Evolutionary conservation across 2,113 vertebrate species (phyloP).

Genomic region (Meleagris gallopavo): DNA sequence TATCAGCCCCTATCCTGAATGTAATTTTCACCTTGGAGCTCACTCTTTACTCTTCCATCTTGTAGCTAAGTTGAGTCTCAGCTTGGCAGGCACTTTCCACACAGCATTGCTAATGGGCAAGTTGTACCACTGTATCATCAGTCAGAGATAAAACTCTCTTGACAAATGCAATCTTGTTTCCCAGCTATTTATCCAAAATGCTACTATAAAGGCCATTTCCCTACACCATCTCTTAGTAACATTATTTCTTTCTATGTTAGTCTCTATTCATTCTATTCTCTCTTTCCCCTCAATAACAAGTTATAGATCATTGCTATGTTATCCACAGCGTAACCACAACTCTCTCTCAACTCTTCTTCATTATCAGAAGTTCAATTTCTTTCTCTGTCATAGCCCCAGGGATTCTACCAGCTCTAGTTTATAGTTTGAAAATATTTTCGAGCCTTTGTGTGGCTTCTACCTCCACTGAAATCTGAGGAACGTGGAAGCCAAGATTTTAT

Average conservation of each 20-base stretch:
- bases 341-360: constrained; percentile 15
- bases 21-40: background rate
- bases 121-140: background rate
- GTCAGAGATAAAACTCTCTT: constrained; percentile 49
- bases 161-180: constrained; percentile 39
- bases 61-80: background rate
- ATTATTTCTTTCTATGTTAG: constrained; percentile 5
- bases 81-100: background rate
- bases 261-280: background rate
- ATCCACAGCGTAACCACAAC: background rate
- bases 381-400: background rate
- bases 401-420: background rate
- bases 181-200: constrained; percentile 9
- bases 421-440: background rate
- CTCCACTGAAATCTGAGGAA: background rate
- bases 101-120: background rate
- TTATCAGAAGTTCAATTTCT: constrained; percentile 28
- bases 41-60: background rate
- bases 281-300: constrained; percentile 11
- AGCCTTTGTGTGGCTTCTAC: background rate
- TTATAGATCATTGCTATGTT: background rate
- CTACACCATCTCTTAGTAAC: background rate
- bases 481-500: background rate
- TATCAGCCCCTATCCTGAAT: background rate
- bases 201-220: constrained; percentile 8